Evolutionary conservation across 2,113 vertebrate species (phyloP).

Genomic region (Hippocampus abdominalis): DNA sequence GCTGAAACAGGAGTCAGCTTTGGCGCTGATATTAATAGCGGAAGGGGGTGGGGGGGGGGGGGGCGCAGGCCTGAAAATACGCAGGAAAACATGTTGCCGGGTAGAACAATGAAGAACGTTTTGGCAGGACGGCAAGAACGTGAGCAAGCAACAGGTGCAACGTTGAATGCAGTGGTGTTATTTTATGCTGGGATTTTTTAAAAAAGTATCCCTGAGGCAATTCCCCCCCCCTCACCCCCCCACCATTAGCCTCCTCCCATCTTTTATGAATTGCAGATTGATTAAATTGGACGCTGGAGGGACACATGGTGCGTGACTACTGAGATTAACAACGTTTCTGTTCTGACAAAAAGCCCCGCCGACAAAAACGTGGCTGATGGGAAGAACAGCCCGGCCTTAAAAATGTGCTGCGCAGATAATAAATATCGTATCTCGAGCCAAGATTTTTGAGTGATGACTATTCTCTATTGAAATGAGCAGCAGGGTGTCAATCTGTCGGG

Average conservation of each 20-base stretch:
- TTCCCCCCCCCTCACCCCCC: background rate
- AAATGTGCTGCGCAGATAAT: constrained; percentile 6
- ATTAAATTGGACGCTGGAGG: constrained; percentile 27
- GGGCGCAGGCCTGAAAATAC: constrained; percentile 2
- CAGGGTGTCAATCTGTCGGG: background rate
- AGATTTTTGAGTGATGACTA: background rate
- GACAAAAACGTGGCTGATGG: constrained; percentile 3
- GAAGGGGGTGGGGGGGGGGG: too few species aligned
- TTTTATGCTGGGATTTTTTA: constrained; percentile 31
- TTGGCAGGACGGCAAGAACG: constrained; percentile 23
- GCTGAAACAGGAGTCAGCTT: constrained; percentile 43
- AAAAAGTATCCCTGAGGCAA: constrained; percentile 29
- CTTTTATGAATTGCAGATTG: constrained; percentile 22
- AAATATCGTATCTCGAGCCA: background rate
- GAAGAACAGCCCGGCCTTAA: background rate
- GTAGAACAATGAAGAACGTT: constrained; percentile 18
- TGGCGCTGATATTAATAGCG: constrained; percentile 44
- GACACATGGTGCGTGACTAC: background rate
- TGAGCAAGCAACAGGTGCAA: constrained; percentile 51
- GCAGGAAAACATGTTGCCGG: constrained; percentile 29
- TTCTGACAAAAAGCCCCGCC: background rate
- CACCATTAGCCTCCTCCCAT: background rate
- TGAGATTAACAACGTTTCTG: constrained; percentile 15
- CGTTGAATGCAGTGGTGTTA: constrained; percentile 33
- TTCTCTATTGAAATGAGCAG: constrained; percentile 6